Percentiles rank a stretch among this genome's conserved stretches.
Conservation (phyloP, 2,888 invertebrate species). For the Thysanoteuthis rhombus region DNA sequence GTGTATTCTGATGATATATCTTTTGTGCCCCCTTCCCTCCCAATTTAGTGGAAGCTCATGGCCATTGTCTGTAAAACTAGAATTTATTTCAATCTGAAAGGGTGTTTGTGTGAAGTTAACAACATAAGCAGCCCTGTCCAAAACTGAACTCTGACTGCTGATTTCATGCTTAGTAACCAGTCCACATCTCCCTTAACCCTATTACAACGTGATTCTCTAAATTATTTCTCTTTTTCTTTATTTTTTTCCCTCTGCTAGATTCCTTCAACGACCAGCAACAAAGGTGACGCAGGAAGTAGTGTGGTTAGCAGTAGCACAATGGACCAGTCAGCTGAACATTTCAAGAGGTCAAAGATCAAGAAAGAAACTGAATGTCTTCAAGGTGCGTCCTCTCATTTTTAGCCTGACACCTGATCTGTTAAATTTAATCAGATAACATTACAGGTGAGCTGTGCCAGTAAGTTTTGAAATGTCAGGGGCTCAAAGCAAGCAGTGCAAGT, state of each 20-base stretch:
- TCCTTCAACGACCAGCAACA: constrained; percentile 53
- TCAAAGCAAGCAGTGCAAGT: neutral
- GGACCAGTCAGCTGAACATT: constrained; percentile 46
- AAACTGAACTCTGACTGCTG: too few species aligned
- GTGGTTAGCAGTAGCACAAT: constrained; percentile 71
- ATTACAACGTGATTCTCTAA: neutral
- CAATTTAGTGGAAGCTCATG: too few species aligned
- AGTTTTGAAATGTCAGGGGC: neutral
- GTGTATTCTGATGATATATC: too few species aligned
- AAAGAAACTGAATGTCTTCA: constrained; percentile 49
- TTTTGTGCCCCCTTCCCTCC: too few species aligned
- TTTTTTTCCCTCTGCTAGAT: constrained; percentile 45
- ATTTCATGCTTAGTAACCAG: too few species aligned
- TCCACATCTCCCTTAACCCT: too few species aligned
- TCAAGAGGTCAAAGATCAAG: constrained; percentile 59
- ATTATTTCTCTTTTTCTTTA: neutral
- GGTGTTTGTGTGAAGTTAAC: too few species aligned
- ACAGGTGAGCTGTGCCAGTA: neutral
- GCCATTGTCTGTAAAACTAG: too few species aligned
- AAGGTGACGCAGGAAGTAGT: constrained; percentile 55
- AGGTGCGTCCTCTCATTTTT: constrained; percentile 36
- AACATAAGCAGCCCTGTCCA: too few species aligned
- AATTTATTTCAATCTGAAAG: too few species aligned
- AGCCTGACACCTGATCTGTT: neutral
- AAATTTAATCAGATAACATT: neutral